phyloP scores from a whole-genome alignment of 2,888 invertebrate species.

The Formica aserva region DNA sequence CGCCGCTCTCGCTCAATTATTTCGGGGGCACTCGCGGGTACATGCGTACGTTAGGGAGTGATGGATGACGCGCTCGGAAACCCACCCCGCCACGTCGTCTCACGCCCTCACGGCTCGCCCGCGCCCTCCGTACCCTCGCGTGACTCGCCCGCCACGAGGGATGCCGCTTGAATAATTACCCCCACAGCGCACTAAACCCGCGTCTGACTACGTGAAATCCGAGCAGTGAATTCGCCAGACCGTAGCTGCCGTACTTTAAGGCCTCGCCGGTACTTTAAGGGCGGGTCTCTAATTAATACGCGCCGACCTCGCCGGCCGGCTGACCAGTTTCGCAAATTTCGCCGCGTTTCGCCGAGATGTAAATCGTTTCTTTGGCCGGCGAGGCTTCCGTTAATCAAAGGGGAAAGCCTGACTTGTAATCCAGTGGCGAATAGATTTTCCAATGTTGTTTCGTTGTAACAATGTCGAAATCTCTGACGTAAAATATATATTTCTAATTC shows the following conservation, averaged over 20 bases:
- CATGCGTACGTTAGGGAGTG: conserved; percentile 79
- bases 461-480: background rate
- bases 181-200: conserved; percentile 82
- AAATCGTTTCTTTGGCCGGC: conserved; percentile 56
- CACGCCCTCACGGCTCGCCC: conserved; percentile 51
- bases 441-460: background rate
- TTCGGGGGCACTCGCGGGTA: conserved; percentile 76
- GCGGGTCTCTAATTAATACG: conserved; percentile 82
- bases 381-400: conserved; percentile 64
- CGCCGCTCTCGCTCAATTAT: conserved; percentile 79
- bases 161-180: conserved; percentile 85
- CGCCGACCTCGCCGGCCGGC: conserved; percentile 64
- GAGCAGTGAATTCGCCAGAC: conserved; percentile 82
- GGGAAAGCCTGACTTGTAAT: conserved; percentile 31
- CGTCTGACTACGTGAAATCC: conserved; percentile 82
- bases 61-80: conserved; percentile 81
- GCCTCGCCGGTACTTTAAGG: conserved; percentile 81
- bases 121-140: conserved; percentile 74
- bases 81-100: conserved; percentile 58
- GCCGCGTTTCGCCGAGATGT: conserved; percentile 62
- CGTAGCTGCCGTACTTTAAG: conserved; percentile 80
- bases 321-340: conserved; percentile 72
- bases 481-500: background rate
- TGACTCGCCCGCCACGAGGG: conserved; percentile 81
- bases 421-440: conserved; percentile 3